Conservation (phyloP, 2,797 vertebrate species). For the Leuciscus waleckii region DNA sequence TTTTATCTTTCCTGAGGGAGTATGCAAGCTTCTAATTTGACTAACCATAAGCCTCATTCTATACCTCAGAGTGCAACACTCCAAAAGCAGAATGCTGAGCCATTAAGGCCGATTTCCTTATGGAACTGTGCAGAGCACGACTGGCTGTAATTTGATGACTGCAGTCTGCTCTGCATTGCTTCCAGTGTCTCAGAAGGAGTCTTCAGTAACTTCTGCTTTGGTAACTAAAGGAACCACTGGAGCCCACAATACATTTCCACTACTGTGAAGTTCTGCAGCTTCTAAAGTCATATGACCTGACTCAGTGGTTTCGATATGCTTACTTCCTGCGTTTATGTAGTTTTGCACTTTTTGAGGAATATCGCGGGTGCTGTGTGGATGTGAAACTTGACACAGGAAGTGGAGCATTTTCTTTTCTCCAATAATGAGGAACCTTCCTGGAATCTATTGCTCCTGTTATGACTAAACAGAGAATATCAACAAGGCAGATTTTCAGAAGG, state of each 20-base stretch:
- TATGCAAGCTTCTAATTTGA: constrained; percentile 35
- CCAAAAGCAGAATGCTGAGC: constrained; percentile 29
- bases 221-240: constrained; percentile 4
- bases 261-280: background rate
- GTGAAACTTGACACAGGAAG: constrained; percentile 29
- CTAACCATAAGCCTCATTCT: constrained; percentile 19
- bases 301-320: constrained; percentile 11
- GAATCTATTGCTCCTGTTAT: constrained; percentile 23
- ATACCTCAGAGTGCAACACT: constrained; percentile 29
- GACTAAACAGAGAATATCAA: background rate
- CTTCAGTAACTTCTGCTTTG: constrained; percentile 6
- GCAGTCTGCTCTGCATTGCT: background rate
- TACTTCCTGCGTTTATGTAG: constrained; percentile 27
- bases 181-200: constrained; percentile 22
- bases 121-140: background rate
- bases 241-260: background rate
- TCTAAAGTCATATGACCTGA: constrained; percentile 30
- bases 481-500: background rate
- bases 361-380: background rate
- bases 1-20: constrained; percentile 22
- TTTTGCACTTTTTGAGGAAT: constrained; percentile 8
- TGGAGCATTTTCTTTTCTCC: constrained; percentile 23
- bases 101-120: constrained; percentile 22
- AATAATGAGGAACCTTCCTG: constrained; percentile 29
- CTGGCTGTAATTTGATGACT: constrained; percentile 39